These are phyloP conservation scores for Pseudorhiza aurosa DNA, from an alignment of 30 jellyfish, hydroid and myxozoan species.

Conservation along the genomic window DNA sequence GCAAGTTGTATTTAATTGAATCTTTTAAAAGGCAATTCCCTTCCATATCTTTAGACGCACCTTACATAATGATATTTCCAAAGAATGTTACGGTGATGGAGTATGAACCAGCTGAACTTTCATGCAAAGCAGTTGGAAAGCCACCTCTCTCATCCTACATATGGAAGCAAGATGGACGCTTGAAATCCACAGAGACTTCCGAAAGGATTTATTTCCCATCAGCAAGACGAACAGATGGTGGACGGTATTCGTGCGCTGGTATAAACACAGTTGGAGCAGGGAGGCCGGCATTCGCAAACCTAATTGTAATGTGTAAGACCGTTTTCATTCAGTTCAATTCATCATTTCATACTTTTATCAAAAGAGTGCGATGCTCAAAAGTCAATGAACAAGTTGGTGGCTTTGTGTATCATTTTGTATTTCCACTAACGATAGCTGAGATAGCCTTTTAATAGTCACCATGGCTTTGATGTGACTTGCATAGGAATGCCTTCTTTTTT, in stretches of 20 bases:
- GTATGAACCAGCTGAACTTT: constrained; percentile 45
- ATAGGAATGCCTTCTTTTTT: too few species aligned
- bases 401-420: too few species aligned
- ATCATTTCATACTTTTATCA: too few species aligned
- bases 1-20: too few species aligned
- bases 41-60: constrained; percentile 59
- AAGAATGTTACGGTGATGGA: constrained; percentile 66
- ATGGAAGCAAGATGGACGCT: constrained; percentile 65
- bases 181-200: not conserved
- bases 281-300: constrained; percentile 58
- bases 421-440: too few species aligned
- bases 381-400: too few species aligned
- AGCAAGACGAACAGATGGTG: constrained; percentile 68
- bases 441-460: too few species aligned
- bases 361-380: too few species aligned
- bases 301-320: constrained; percentile 84
- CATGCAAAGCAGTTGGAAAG: constrained; percentile 83
- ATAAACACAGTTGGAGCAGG: constrained; percentile 83
- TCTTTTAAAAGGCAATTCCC: too few species aligned
- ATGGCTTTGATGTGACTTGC: too few species aligned
- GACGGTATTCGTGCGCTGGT: constrained; percentile 88
- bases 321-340: too few species aligned
- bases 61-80: constrained; percentile 61
- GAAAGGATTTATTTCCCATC: constrained; percentile 29
- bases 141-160: constrained; percentile 66